Evolutionary conservation across 2,113 vertebrate species (phyloP), one percentile per base, ranked within the genome.

Genomic region (Brachyhypopomus occidentalis): DNA sequence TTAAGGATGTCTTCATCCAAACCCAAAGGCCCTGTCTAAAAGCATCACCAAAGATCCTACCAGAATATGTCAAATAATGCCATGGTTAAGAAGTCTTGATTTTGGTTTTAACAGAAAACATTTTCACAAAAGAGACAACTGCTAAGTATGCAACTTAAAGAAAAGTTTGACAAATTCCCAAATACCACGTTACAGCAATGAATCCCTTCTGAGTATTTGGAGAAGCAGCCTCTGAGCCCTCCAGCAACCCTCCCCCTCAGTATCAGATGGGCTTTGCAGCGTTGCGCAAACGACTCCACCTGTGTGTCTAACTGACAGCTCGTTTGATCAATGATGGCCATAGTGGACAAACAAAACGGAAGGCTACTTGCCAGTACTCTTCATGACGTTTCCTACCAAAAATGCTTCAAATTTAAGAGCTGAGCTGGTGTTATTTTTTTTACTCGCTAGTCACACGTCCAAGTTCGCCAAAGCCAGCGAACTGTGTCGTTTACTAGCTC

Each of bases 221-320:
- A 60, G 19, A 70, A 70, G 41, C 11, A 41, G 34, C 19, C 64
- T 17, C 4, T 20, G 20, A 67, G 34, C 58, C 70, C 27, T 66
- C 52, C 6, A 30, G 36, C 36, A 12, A 41, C 80, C 72, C 56
- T 70, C 75, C 75, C 75, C 75, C 75, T 23, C 64, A 23, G 30
- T 60, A 81, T 81, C 80, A 76, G 55, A 70, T 70, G 80, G 80
- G 52, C 63, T 75, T 76, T 34, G 48, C 72, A 70, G 64, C 72
- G 80, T 76, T 81, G 73, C 80, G 80, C 73, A 81, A 76, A 81
- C 48, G 79, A 81, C 80, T 72, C 77, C 80, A 81, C 80, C 80
- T 81, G 80, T 81, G 63, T 67, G 70, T 69, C 63, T 76, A 70
- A 81, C 63, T 81, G 80, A 76, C 80, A 81, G 80, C 72, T 81